These are phyloP conservation scores for Calcarius lapponicus DNA, from an alignment of 2,797 vertebrate genomes.

Conservation along the genomic window DNA sequence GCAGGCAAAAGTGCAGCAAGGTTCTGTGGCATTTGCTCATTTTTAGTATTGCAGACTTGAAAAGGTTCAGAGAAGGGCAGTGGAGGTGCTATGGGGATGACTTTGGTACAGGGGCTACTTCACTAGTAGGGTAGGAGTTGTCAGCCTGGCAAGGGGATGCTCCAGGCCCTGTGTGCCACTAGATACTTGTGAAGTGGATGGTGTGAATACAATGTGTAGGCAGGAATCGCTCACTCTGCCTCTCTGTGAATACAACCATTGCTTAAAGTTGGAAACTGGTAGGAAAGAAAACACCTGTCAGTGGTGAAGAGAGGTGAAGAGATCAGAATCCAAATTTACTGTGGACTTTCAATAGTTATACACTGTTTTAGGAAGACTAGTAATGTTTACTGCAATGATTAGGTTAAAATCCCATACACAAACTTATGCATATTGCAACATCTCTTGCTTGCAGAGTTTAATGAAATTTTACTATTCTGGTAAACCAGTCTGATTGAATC, in stretches of 20 bases:
- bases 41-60: neutral
- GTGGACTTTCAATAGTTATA: neutral
- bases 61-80: neutral
- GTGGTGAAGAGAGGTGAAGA: no score
- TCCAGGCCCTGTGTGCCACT: neutral
- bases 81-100: neutral
- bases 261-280: neutral
- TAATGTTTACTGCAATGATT: neutral
- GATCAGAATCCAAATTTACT: neutral
- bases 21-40: neutral
- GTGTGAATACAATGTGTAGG: neutral
- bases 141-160: neutral
- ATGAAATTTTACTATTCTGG: neutral
- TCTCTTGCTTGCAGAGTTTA: neutral
- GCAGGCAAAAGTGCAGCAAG: neutral
- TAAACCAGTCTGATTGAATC: neutral
- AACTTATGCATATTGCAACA: neutral
- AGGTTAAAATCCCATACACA: neutral
- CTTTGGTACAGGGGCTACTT: neutral
- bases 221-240: neutral
- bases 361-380: neutral
- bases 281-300: neutral
- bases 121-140: neutral
- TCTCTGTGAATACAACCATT: neutral
- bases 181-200: neutral